Conservation (phyloP, 2,888 invertebrate species). For the Eupithecia subumbrata region DNA sequence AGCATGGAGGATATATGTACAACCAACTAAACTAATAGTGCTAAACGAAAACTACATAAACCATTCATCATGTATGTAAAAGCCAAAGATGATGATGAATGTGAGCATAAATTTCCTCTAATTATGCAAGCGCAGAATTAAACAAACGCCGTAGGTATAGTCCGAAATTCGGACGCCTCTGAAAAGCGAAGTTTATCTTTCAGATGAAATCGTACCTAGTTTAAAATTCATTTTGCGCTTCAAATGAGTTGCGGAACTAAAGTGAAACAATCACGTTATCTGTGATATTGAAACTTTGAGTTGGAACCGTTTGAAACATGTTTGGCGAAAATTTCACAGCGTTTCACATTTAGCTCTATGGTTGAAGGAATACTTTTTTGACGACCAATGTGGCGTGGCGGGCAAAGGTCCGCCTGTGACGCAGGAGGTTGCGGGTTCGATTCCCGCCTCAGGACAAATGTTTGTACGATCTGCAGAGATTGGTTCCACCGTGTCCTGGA, state of each 20-base stretch:
- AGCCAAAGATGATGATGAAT: neutral
- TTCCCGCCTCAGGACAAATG: no score
- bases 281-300: neutral
- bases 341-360: no score
- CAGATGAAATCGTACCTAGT: conserved; percentile 1
- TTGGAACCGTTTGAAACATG: neutral
- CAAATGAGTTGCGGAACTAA: conserved; percentile 8
- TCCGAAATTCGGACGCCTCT: neutral
- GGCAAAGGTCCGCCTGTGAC: no score
- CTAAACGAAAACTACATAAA: conserved; percentile 1
- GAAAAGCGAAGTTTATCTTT: neutral
- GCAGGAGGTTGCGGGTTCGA: no score
- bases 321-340: neutral
- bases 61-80: neutral
- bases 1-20: no score
- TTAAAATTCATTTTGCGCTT: conserved; percentile 7
- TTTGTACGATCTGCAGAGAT: no score
- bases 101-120: neutral
- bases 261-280: neutral
- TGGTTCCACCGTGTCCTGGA: no score
- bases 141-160: neutral
- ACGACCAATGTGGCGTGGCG: no score
- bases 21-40: neutral
- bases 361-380: no score
- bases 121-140: neutral